Percentiles rank a stretch among this genome's conserved stretches.
These are phyloP conservation scores for Empis stercorea DNA, from an alignment of 2,888 invertebrate species.

Conservation along the genomic window DNA sequence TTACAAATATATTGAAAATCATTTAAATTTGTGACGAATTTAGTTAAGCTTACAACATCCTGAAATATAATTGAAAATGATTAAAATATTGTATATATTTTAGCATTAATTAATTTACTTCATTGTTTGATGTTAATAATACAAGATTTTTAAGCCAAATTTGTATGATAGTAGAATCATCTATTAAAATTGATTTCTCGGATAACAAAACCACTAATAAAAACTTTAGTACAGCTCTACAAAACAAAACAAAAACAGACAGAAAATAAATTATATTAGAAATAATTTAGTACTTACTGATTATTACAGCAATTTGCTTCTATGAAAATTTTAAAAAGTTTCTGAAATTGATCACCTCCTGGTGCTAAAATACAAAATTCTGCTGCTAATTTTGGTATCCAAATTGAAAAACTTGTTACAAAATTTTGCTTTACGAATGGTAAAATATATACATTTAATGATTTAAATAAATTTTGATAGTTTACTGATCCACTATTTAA, in stretches of 20 bases:
- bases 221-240: constrained; percentile 22
- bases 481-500: not conserved
- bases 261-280: not conserved
- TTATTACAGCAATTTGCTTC: constrained; percentile 23
- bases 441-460: constrained; percentile 27
- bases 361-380: constrained; percentile 23
- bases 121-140: constrained; percentile 26
- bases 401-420: constrained; percentile 22
- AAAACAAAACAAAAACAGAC: not conserved
- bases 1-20: constrained; percentile 24
- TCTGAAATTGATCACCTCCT: constrained; percentile 19
- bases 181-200: constrained; percentile 15
- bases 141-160: constrained; percentile 32
- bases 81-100: not conserved
- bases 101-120: constrained; percentile 14
- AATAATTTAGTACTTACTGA: constrained; percentile 14
- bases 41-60: constrained; percentile 23
- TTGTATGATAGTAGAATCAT: constrained; percentile 23
- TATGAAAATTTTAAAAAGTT: constrained; percentile 22
- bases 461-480: constrained; percentile 16
- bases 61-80: constrained; percentile 1
- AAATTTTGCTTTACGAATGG: constrained; percentile 29
- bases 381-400: constrained; percentile 29
- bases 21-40: constrained; percentile 20
- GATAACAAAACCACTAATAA: constrained; percentile 21